Evolutionary conservation across 2,888 invertebrate species (phyloP), one percentile per base, ranked within the genome.

Genomic region (Acleris holmiana): DNA sequence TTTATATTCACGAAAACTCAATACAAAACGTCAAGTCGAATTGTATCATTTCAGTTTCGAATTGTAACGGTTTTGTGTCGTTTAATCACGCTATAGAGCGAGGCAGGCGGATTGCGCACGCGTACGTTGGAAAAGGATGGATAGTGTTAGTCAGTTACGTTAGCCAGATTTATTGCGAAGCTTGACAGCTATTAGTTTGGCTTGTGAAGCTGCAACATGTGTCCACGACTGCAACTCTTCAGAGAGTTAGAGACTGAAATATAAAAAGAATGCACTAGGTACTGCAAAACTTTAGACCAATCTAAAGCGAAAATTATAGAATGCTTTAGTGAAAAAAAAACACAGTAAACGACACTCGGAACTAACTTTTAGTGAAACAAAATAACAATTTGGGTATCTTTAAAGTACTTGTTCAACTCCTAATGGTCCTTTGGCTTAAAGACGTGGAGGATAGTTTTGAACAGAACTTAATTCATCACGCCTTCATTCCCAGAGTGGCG

Each of bases 1-100:
- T 72, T 70, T 50, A 53, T 68, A 73, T 71, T 72, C 71, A 66
- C 47, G 64, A 71, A 66, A 61, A 67, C 66, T 72, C 69, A 69
- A 72, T 72, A 66, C 51, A 19, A 65, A 65, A 44, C 58, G 60
- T 66, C 68, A 46, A 63, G 67, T 60, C 55, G 56, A 67, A 67
- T 62, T 67, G 62, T 63, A 47, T 49, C 63, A 59, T 67, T 58
- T 54, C 62, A 62, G 63, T 63, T 62, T 63, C 67, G 59, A 67
- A 67, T 62, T 35, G 55, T 53, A 44, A 58, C 23, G 48, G 49
- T 67, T 64, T 59, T 64, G 58, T 63, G 57, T 47, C 40, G 40
- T 29, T 63, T 40, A 25, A 65, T 54, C 60, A 60, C 65, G 64
- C 59, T 17, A 63, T 19, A 51, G 17, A 58, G 49, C 13, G 49